Base-by-base conservation (phyloP, 2,113 vertebrate species). In the Bucco capensis region DNA sequence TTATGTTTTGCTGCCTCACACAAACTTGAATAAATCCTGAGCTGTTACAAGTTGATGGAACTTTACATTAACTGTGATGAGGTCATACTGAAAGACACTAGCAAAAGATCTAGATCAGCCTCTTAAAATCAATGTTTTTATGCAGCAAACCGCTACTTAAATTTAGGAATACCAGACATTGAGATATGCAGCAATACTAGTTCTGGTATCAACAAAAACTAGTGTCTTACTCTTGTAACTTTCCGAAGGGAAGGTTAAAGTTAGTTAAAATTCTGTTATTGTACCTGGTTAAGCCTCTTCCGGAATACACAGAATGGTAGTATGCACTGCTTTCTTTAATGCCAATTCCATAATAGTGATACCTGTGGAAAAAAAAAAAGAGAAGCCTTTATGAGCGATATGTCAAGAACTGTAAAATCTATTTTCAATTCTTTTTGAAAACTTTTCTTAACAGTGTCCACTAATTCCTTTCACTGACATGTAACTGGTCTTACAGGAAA, bases 291-390 rank as follows among this genome's bases (percentile, higher is more conserved):
- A 99, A 96, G 72, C 99, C 99, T 97, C 99, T 99, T 86, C 99
- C 99, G 79, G 99, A 99, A 90, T 99, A 99, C 46, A 99, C 99
- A 6, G 99, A 99, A 96, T 99, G 99, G 94, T 99, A 99, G 92
- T 99, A 99, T 5, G 98, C 99, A 70, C 99, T 99, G 98, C 98
- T 99, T 95, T 99, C 99, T 96, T 99, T 99, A 94, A 99, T 99
- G 90, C 99, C 99, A 86, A 99, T 99, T 23, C 99, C 99, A 94
- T 99, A 99, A 92, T 99, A 99, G 95, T 99, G 99, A 95, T 99
- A 99, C 91, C 99, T 99, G 50, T 23, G 61, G 14, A n/a, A 22
- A 33, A 21, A 27, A 50, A 7, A 49, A n/a, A 31, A 61, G 2
- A 40, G 4, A 5, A 66, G 5, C 25, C 14, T 65, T 82, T 83